Evolutionary conservation across 2,797 vertebrate genomes (phyloP).

Genomic region (Chelmon rostratus): DNA sequence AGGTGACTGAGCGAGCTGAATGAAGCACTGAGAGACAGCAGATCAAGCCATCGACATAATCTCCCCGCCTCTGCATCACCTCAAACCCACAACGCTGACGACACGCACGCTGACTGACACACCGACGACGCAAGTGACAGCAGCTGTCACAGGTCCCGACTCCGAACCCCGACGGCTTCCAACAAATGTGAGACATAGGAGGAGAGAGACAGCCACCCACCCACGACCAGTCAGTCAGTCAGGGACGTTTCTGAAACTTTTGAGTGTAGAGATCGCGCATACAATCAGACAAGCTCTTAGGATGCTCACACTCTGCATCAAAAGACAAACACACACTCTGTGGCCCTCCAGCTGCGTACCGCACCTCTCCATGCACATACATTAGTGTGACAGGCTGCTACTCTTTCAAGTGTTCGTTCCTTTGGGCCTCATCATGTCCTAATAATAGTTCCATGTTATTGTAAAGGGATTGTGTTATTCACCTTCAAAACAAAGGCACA

Average conservation of each 20-base stretch:
- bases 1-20: constrained; percentile 48
- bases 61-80: constrained; percentile 66
- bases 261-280: constrained; percentile 23
- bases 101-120: constrained; percentile 50
- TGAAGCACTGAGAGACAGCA: constrained; percentile 58
- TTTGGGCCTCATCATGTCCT: constrained; percentile 47
- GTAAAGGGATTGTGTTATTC: constrained; percentile 61
- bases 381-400: constrained; percentile 53
- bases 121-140: constrained; percentile 50
- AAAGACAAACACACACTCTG: constrained; percentile 35
- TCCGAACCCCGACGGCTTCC: constrained; percentile 41
- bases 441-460: constrained; percentile 50
- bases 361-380: constrained; percentile 43
- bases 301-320: constrained; percentile 32
- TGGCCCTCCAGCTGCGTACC: constrained; percentile 41
- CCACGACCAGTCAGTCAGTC: constrained; percentile 31
- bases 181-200: constrained; percentile 35
- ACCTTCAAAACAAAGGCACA: constrained; percentile 44
- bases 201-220: constrained; percentile 44
- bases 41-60: constrained; percentile 63
- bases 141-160: constrained; percentile 56
- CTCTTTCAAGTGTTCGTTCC: constrained; percentile 57
- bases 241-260: constrained; percentile 43
- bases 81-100: constrained; percentile 57
- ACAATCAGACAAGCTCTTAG: constrained; percentile 38